Base-by-base conservation (phyloP, 2,888 invertebrate species). In the Flabesymbios commensalis region DNA sequence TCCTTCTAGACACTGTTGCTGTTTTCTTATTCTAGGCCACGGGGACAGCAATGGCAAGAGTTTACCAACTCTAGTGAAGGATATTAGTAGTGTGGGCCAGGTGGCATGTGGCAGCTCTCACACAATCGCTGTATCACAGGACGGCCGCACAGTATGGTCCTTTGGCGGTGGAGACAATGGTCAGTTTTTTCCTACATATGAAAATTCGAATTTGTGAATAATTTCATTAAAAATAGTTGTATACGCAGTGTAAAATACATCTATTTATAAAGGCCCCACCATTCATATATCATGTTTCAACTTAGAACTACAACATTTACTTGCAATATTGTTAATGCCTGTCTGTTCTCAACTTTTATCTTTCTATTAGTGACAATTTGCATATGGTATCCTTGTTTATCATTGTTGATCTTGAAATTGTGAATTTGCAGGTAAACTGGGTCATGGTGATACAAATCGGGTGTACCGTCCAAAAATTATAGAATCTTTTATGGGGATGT, bases 101-200 rank as follows among this genome's bases (percentile, higher is more conserved):
- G 87, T 88, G 17, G 84, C 88, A 10, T 88, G 88, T 77, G 88
- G 88, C 2, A 81, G 87, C 61, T 87, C 87, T 64, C 88, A 88
- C 72, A 88, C 88, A 0, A 84, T 88, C 24, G 87, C 87, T 70
- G 83, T 88, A 4, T 86, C 87, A 1, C 75, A 79, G 19, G 87
- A 88, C 75, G 87, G 88, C 4, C 83, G 84, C 72, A 84, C 82
- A 1, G 87, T 88, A 1, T 88, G 87, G 87, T 86, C 87, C 1
- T 88, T 88, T 77, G 88, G 88, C 1, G 88, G 88, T 75, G 87
- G 88, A 1, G 88, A 55, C 24, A 45, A 57, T 10, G 54, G 60
- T 56, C 26, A 3, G 14, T 19, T n/a, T n/a, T n/a, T n/a, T n/a
- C n/a, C n/a, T n/a, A n/a, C n/a, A n/a, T n/a, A n/a, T n/a, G n/a